These are phyloP conservation scores for Xenopus petersii DNA, from an alignment of 2,797 vertebrate species.

Conservation along the genomic window DNA sequence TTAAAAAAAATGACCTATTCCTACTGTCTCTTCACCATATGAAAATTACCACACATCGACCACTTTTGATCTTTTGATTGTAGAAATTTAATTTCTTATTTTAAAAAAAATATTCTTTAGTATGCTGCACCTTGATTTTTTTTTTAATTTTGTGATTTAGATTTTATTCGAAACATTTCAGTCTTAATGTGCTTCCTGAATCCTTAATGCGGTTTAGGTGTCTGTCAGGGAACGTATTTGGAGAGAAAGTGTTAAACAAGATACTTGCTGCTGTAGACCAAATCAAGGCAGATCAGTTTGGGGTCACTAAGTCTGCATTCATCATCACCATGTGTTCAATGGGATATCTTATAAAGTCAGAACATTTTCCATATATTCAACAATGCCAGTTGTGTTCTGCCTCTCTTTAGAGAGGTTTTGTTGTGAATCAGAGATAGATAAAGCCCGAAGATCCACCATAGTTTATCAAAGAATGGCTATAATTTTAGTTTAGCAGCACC, in stretches of 20 bases:
- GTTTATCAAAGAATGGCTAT: no score
- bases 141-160: conserved; percentile 12
- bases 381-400: not conserved
- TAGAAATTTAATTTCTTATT: conserved; percentile 11
- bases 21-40: not conserved
- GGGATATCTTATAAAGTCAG: not conserved
- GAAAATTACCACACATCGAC: not conserved
- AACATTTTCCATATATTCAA: not conserved
- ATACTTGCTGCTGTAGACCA: not conserved
- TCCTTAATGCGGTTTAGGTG: not conserved
- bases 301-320: not conserved
- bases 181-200: not conserved
- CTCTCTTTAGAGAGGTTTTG: not conserved
- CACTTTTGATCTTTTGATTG: conserved; percentile 8
- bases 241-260: not conserved
- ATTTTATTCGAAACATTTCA: conserved; percentile 2
- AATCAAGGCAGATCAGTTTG: not conserved
- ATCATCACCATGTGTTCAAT: not conserved
- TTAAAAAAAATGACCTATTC: conserved; percentile 12
- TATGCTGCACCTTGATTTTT: conserved; percentile 3
- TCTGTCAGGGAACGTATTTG: no score
- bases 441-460: no score
- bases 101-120: conserved; percentile 8
- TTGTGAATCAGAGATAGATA: not conserved
- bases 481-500: no score